Evolutionary conservation across 2,888 invertebrate species (phyloP).

Genomic region (Amaurobius ferox): DNA sequence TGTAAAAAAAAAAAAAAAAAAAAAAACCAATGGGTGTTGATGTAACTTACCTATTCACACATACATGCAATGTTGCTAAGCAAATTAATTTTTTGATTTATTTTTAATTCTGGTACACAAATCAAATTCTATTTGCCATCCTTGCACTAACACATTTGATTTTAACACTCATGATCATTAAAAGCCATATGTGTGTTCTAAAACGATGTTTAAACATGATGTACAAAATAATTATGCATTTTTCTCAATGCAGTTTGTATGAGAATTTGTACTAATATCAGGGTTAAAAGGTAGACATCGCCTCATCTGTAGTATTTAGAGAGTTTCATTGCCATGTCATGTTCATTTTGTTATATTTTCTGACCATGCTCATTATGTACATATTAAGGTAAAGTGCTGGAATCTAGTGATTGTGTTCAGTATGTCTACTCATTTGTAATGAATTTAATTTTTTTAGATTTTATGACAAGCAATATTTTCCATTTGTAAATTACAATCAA

Average conservation of each 20-base stretch:
- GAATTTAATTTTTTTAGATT: neutral
- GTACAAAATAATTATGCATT: neutral
- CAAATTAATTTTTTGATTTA: no score
- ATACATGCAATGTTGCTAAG: no score
- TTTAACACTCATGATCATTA: no score
- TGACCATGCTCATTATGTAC: conserved; percentile 7
- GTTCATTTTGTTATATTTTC: conserved; percentile 8
- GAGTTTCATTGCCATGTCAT: neutral
- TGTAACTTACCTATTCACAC: no score
- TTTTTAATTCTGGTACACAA: no score
- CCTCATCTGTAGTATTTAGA: neutral
- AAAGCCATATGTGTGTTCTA: no score
- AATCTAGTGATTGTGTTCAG: conserved; percentile 9
- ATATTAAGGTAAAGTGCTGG: neutral
- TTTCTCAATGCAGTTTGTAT: neutral
- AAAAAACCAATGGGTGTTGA: no score
- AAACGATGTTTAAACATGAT: neutral
- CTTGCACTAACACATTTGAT: no score
- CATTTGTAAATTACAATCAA: no score
- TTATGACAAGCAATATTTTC: no score
- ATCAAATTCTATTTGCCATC: no score
- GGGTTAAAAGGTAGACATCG: neutral
- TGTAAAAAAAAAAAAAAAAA: no score
- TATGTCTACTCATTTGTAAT: conserved; percentile 4
- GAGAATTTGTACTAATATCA: neutral